phyloP scores from a whole-genome alignment of 2,113 vertebrate species.

The Clarias macrocephalus region DNA sequence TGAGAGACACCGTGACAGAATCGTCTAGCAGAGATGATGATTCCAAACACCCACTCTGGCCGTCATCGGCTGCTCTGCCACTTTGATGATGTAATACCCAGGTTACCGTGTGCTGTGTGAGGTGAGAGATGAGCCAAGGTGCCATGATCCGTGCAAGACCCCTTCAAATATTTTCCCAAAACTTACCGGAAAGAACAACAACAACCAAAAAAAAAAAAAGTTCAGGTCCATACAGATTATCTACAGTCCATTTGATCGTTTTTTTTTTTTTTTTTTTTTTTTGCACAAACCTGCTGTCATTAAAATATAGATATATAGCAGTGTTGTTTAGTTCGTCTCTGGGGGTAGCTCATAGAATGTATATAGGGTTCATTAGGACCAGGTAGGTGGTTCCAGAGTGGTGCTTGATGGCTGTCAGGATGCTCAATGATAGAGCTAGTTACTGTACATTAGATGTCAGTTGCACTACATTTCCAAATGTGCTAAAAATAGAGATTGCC shows the following conservation, averaged over 20 bases:
- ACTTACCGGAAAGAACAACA: neutral
- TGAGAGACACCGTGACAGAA: conserved; percentile 16
- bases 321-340: neutral
- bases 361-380: conserved; percentile 13
- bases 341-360: neutral
- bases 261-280: neutral
- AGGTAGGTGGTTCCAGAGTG: conserved; percentile 22
- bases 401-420: conserved; percentile 25
- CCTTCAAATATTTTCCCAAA: conserved; percentile 10
- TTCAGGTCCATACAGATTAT: neutral
- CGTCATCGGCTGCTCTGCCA: conserved; percentile 2
- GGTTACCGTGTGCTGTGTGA: conserved; percentile 26
- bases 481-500: neutral
- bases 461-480: conserved; percentile 22
- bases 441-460: conserved; percentile 7
- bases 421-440: neutral
- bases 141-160: conserved; percentile 10
- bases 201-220: neutral
- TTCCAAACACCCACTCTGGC: conserved; percentile 15
- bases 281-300: neutral
- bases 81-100: conserved; percentile 50
- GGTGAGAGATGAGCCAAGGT: conserved; percentile 11
- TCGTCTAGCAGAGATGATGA: conserved; percentile 22
- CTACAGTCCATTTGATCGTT: neutral
- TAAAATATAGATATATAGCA: neutral